Evolutionary conservation across 2,113 vertebrate species (phyloP).

Genomic region (Lagopus leucura): DNA sequence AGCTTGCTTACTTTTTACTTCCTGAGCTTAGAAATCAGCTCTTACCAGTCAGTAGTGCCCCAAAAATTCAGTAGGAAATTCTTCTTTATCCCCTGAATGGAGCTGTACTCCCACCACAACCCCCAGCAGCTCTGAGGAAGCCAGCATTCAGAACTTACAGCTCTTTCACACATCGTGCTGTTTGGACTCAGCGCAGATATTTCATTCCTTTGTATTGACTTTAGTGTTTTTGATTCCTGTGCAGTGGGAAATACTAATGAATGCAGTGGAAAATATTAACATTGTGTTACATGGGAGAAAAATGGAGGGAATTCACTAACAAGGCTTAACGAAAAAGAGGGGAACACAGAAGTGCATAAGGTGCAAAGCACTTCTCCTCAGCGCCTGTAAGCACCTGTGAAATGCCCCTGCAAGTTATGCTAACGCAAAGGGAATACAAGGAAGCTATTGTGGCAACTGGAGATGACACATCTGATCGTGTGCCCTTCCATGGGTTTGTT

Average conservation of each 20-base stretch:
- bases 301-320: background rate
- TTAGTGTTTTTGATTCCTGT: background rate
- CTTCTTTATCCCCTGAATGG: background rate
- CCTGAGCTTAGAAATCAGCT: background rate
- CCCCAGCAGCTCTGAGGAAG: background rate
- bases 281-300: background rate
- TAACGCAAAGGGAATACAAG: background rate
- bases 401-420: background rate
- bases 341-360: fast-evolving
- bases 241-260: background rate
- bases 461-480: background rate
- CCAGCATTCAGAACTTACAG: fast-evolving
- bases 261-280: background rate
- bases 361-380: background rate
- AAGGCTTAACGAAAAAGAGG: background rate
- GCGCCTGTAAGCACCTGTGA: background rate
- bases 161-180: fast-evolving
- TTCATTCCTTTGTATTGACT: background rate
- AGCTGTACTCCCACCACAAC: fast-evolving
- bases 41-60: background rate
- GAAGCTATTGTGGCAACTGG: background rate
- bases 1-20: background rate
- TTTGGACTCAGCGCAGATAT: background rate
- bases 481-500: background rate
- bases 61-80: background rate